phyloP scores from a whole-genome alignment of 2,888 invertebrate species.

The Cosmopolites sordidus region DNA sequence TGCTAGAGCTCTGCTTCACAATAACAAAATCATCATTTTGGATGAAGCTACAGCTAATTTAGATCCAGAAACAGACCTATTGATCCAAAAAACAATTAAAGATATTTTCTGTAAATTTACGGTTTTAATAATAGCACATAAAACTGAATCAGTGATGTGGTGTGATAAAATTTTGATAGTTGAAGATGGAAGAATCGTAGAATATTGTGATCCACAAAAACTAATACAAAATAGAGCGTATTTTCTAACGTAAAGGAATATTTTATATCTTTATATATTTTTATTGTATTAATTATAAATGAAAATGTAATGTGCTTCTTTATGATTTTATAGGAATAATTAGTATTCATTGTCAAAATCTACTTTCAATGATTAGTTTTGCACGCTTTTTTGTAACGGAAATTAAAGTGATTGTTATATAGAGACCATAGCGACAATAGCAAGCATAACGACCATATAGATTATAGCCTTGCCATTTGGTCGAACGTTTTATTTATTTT shows the following conservation, averaged over 20 bases:
- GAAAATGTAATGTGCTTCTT: too few relatives aligned
- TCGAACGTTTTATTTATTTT: too few relatives aligned
- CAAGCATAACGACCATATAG: too few relatives aligned
- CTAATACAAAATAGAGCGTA: slow-evolving; percentile 56
- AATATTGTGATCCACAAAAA: slow-evolving; percentile 70
- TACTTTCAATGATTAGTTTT: too few relatives aligned
- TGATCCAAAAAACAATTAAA: slow-evolving; percentile 77
- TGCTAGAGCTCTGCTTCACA: slow-evolving; percentile 57
- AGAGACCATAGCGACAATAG: too few relatives aligned
- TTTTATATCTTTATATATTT: too few relatives aligned
- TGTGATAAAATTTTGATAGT: slow-evolving; percentile 74
- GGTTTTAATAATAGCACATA: slow-evolving; percentile 78
- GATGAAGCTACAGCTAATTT: slow-evolving; percentile 80
- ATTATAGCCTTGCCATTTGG: too few relatives aligned
- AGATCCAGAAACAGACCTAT: slow-evolving; percentile 69
- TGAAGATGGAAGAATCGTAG: slow-evolving; percentile 70
- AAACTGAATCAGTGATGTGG: slow-evolving; percentile 82
- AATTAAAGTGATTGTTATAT: too few relatives aligned
- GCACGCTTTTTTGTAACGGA: too few relatives aligned
- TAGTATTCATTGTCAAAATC: too few relatives aligned
- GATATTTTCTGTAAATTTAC: slow-evolving; percentile 71
- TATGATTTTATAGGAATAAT: too few relatives aligned
- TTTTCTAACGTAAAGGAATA: too few relatives aligned
- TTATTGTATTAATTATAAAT: slow-evolving; percentile 79
- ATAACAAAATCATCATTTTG: slow-evolving; percentile 40